Evolutionary conservation across 2,888 invertebrate species (phyloP).

Genomic region (Drosophila stalkeri): DNA sequence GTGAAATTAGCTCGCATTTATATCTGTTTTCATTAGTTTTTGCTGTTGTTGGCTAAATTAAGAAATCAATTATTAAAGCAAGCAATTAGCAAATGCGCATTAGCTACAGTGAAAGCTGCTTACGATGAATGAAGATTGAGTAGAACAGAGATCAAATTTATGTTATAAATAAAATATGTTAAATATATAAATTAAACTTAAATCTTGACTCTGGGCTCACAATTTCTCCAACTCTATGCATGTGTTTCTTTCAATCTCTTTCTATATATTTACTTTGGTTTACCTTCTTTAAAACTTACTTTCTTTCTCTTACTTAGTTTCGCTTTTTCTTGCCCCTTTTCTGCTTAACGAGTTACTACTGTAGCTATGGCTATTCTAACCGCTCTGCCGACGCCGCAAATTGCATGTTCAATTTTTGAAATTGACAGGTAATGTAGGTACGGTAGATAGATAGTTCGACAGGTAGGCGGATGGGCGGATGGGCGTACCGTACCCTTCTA

Average conservation of each 20-base stretch:
- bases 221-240: not conserved
- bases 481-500: not conserved
- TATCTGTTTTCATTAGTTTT: conserved; percentile 6
- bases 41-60: conserved; percentile 17
- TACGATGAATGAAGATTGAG: not conserved
- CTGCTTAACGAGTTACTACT: not conserved
- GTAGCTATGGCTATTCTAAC: not conserved
- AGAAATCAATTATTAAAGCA: conserved; percentile 26
- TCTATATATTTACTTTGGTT: not conserved
- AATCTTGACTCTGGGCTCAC: not conserved
- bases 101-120: conserved; percentile 14
- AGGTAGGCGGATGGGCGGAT: conserved; percentile 3
- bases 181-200: not conserved
- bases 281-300: not conserved
- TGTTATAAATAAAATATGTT: not conserved
- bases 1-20: conserved; percentile 33
- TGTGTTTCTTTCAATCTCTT: not conserved
- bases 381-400: conserved; percentile 13
- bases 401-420: conserved; percentile 39
- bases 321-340: too few species aligned
- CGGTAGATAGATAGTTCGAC: not conserved
- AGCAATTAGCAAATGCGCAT: conserved; percentile 9
- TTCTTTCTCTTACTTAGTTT: too few species aligned
- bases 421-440: conserved; percentile 21
- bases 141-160: too few species aligned